phyloP scores from a whole-genome alignment of 2,888 invertebrate species.

The Archaeoteleia sp. region DNA sequence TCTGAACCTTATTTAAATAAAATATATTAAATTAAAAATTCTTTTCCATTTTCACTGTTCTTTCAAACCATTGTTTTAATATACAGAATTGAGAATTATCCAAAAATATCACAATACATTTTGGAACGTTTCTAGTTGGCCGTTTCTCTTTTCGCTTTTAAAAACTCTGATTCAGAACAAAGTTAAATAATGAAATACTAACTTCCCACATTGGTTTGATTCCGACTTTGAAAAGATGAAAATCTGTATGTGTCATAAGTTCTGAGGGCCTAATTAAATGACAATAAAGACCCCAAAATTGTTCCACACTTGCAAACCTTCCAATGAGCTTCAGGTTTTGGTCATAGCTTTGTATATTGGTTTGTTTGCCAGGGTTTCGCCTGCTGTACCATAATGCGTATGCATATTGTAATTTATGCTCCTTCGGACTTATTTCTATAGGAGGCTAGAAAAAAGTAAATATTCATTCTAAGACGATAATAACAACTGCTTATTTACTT shows the following conservation, averaged over 20 bases:
- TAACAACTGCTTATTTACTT: no score
- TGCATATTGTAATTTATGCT: slow-evolving; percentile 94
- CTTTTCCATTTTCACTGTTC: no score
- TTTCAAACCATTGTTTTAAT: no score
- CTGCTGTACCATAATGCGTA: slow-evolving; percentile 94
- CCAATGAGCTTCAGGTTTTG: slow-evolving; percentile 93
- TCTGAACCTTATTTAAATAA: no score
- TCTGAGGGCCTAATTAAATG: slow-evolving; percentile 93
- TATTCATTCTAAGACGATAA: slow-evolving; percentile 65
- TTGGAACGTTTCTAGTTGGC: no score
- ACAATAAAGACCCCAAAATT: slow-evolving; percentile 97
- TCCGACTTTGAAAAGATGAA: slow-evolving; percentile 98
- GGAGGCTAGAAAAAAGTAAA: slow-evolving; percentile 77
- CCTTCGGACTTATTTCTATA: slow-evolving; percentile 85
- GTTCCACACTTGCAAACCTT: slow-evolving; percentile 93
- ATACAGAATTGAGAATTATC: no score
- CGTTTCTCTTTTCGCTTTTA: no score
- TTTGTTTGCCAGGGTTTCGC: slow-evolving; percentile 79
- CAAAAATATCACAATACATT: no score
- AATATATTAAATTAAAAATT: no score
- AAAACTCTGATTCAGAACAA: no score
- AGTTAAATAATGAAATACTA: slow-evolving; percentile 54
- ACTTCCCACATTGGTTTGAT: slow-evolving; percentile 99
- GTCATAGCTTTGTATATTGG: slow-evolving; percentile 78
- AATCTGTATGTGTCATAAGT: slow-evolving; percentile 92